Evolutionary conservation across 2,888 invertebrate genomes (phyloP).

Genomic region (Melitaea athalia): DNA sequence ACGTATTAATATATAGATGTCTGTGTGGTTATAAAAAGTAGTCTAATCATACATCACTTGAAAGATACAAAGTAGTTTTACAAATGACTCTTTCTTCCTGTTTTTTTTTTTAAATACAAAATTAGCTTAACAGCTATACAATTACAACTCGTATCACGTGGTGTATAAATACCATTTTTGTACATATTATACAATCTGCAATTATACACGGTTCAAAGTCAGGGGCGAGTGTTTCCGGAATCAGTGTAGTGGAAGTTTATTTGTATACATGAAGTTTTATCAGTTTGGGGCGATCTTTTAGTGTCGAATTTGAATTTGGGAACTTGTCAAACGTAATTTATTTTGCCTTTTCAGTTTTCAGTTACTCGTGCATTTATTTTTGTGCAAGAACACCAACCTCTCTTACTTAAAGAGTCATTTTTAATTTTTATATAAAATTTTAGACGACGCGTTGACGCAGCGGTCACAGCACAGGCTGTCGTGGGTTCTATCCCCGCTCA

Average conservation of each 20-base stretch:
- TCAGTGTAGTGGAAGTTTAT: constrained; percentile 27
- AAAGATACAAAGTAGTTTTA: not conserved
- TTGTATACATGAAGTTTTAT: constrained; percentile 19
- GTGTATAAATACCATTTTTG: not conserved
- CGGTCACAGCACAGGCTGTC: too few species aligned
- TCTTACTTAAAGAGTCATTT: too few species aligned
- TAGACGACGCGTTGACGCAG: too few species aligned
- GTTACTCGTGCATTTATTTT: too few species aligned
- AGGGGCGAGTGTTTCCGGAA: constrained; percentile 37
- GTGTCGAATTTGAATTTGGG: not conserved
- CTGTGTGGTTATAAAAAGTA: too few species aligned
- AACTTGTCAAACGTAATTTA: too few species aligned
- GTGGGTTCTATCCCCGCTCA: too few species aligned
- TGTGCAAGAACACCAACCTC: too few species aligned
- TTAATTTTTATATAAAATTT: too few species aligned
- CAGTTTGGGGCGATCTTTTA: constrained; percentile 27
- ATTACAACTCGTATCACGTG: not conserved
- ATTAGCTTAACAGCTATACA: not conserved
- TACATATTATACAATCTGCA: not conserved
- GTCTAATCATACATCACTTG: too few species aligned
- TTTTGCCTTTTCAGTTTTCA: too few species aligned
- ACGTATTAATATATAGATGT: too few species aligned
- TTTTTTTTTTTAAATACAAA: not conserved
- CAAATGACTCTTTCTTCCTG: not conserved
- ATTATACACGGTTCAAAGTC: constrained; percentile 33